These are phyloP conservation scores for Macrochelys suwanniensis DNA, from an alignment of 2,797 vertebrate genomes.

Conservation along the genomic window DNA sequence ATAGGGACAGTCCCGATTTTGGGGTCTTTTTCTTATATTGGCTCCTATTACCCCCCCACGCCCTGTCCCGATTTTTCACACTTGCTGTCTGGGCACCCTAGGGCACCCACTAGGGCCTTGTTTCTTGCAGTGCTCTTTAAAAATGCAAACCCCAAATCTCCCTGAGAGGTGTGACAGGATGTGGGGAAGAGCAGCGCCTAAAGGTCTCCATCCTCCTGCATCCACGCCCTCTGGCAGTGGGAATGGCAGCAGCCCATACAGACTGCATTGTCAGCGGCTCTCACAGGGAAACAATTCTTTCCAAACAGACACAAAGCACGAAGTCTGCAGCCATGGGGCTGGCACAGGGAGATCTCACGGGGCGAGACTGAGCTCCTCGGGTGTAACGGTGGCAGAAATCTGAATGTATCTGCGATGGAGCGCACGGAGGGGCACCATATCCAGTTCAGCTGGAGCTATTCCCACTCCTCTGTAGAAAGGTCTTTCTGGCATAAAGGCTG, in stretches of 20 bases:
- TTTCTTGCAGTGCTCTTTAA: not conserved
- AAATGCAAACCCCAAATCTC: not conserved
- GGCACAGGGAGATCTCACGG: accelerated
- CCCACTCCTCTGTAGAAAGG: not conserved
- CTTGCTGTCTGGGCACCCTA: no score
- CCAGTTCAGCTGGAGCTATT: not conserved
- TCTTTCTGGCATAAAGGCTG: not conserved
- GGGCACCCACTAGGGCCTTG: not conserved
- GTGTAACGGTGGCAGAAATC: not conserved
- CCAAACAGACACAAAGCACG: not conserved
- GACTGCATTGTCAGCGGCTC: not conserved
- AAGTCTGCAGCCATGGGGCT: not conserved
- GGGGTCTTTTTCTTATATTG: no score
- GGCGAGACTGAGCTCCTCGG: not conserved
- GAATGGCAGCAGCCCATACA: not conserved
- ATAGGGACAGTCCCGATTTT: no score
- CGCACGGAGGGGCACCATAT: not conserved
- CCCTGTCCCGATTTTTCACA: no score
- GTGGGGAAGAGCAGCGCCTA: not conserved
- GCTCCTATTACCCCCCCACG: no score
- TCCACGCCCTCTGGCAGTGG: not conserved
- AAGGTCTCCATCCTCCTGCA: not conserved
- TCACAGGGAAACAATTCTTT: not conserved
- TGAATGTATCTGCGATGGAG: no score
- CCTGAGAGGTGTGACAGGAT: not conserved